phyloP scores from a whole-genome alignment of 1,140 invertebrate species.

The Brachionus rubens region DNA sequence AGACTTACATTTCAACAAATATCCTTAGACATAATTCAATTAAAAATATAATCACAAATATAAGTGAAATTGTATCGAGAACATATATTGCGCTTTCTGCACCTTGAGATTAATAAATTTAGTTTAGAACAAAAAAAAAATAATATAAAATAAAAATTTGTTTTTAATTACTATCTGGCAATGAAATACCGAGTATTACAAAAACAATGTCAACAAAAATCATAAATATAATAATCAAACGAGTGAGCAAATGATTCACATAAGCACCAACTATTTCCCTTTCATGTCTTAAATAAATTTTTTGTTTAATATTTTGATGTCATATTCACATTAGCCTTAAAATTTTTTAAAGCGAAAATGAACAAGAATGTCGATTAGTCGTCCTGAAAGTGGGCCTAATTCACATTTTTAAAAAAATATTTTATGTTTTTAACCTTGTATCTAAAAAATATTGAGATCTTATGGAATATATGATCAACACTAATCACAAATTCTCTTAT shows the following conservation, averaged over 20 bases:
- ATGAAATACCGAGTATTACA: slow-evolving; percentile 57
- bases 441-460: no score
- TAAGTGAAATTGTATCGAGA: slow-evolving; percentile 48
- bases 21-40: slow-evolving; percentile 45
- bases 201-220: slow-evolving; percentile 59
- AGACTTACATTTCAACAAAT: slow-evolving; percentile 35
- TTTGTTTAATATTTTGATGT: no score
- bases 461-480: no score
- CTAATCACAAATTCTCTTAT: no score
- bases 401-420: no score
- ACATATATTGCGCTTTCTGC: slow-evolving; percentile 40
- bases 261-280: slow-evolving; percentile 26
- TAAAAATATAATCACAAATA: slow-evolving; percentile 42
- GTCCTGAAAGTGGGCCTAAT: no score
- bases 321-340: no score
- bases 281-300: not conserved
- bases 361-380: no score
- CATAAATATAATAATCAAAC: slow-evolving; percentile 54
- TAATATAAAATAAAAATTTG: not conserved
- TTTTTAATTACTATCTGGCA: slow-evolving; percentile 49
- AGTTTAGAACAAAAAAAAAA: slow-evolving; percentile 13
- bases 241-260: slow-evolving; percentile 45
- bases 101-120: not conserved
- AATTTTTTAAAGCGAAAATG: no score
- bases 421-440: no score